These are phyloP conservation scores for Cydia amplana DNA, from an alignment of 1,140 invertebrate genomes.

Conservation along the genomic window DNA sequence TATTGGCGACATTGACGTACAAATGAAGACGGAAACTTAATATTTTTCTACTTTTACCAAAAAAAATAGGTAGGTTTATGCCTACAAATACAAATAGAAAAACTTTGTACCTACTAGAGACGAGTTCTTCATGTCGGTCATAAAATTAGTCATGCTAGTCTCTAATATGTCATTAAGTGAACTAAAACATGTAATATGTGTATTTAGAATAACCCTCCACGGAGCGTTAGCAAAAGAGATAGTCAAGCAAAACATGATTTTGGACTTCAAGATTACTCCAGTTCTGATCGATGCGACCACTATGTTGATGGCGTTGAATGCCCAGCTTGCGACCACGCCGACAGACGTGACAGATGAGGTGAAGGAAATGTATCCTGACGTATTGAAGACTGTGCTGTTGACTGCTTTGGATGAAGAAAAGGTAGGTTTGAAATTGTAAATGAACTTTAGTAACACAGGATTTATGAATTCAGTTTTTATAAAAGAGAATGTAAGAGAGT, in stretches of 20 bases:
- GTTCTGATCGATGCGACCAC: constrained; percentile 54
- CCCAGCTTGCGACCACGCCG: constrained; percentile 54
- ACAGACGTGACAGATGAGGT: constrained; percentile 44
- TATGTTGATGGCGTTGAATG: constrained; percentile 56
- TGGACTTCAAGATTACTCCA: constrained; percentile 69
- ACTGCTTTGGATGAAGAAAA: constrained; percentile 70
- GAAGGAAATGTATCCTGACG: constrained; percentile 53
- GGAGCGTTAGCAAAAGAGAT: constrained; percentile 74
- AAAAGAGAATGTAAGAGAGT: no score
- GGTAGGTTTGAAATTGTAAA: constrained; percentile 46
- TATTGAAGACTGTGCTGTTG: constrained; percentile 55
- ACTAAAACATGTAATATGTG: neutral
- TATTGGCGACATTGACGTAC: no score
- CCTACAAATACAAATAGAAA: no score
- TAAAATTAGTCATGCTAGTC: no score
- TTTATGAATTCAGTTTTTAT: no score
- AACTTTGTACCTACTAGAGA: no score
- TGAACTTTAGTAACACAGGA: no score
- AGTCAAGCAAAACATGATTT: constrained; percentile 66
- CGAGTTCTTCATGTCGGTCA: no score
- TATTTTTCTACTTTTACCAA: no score
- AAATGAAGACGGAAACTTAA: no score
- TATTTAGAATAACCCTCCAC: constrained; percentile 71
- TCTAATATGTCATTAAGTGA: no score
- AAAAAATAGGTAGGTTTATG: no score